phyloP scores from a whole-genome alignment of 2,888 invertebrate species.

The Polia nebulosa region DNA sequence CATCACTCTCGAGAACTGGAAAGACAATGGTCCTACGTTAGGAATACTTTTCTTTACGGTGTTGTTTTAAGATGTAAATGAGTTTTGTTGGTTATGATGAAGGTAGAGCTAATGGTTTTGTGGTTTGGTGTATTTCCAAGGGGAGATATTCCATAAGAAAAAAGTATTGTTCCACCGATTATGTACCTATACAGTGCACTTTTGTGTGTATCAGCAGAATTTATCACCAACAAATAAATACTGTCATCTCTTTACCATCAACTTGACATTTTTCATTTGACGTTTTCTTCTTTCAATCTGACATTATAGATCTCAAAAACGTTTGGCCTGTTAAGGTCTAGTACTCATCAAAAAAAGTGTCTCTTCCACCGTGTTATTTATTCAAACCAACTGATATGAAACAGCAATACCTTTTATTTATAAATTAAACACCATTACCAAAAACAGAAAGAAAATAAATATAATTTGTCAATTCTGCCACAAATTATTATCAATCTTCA shows the following conservation, averaged over 20 bases:
- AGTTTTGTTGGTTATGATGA: background rate
- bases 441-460: conserved; percentile 9
- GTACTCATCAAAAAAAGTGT: too few relatives aligned
- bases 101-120: background rate
- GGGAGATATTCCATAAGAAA: background rate
- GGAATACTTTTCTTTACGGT: background rate
- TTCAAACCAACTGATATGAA: too few relatives aligned
- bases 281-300: too few relatives aligned
- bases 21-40: conserved; percentile 22
- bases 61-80: conserved; percentile 12
- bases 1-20: conserved; percentile 26
- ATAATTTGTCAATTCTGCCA: conserved; percentile 13
- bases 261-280: too few relatives aligned
- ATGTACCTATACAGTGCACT: too few relatives aligned
- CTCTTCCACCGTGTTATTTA: background rate
- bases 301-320: too few relatives aligned
- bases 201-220: too few relatives aligned
- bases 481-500: conserved; percentile 37
- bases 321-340: too few relatives aligned
- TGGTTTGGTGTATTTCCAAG: too few relatives aligned
- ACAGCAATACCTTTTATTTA: background rate
- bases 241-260: too few relatives aligned
- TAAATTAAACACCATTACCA: background rate
- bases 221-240: too few relatives aligned
- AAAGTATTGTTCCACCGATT: too few relatives aligned